These are phyloP conservation scores for Polydrusus cervinus DNA, from an alignment of 2,888 invertebrate species.

Conservation along the genomic window DNA sequence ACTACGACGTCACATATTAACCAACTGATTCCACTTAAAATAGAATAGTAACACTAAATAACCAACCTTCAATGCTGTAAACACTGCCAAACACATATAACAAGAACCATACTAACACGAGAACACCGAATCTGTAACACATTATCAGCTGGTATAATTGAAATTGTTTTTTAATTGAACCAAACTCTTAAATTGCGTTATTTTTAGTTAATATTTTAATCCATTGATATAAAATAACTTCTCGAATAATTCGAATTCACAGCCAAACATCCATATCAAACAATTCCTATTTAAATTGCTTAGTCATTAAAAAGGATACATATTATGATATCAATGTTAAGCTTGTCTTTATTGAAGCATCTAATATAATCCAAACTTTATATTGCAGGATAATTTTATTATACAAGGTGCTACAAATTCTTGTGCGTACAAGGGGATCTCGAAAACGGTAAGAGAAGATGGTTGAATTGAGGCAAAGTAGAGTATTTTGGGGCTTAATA, in stretches of 20 bases:
- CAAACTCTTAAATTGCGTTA: neutral
- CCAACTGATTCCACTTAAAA: neutral
- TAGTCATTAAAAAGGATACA: neutral
- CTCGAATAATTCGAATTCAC: neutral
- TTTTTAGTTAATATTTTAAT: neutral
- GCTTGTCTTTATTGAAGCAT: neutral
- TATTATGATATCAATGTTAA: neutral
- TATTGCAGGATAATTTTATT: no score
- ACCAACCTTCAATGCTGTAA: conserved; percentile 26
- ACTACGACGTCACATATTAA: no score
- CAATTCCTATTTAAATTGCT: neutral
- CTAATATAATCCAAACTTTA: neutral
- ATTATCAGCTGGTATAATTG: neutral
- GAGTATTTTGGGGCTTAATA: no score
- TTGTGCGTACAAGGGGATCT: no score
- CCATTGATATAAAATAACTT: neutral
- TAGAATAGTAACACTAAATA: neutral
- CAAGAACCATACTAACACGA: neutral
- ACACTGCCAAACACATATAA: neutral
- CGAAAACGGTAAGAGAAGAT: no score
- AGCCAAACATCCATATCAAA: no score
- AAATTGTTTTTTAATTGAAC: neutral
- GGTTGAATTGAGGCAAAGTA: no score
- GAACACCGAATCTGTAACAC: neutral
- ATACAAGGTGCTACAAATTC: no score